These are phyloP conservation scores for Diplodus sargus DNA, from an alignment of 2,797 vertebrate species.

Conservation along the genomic window DNA sequence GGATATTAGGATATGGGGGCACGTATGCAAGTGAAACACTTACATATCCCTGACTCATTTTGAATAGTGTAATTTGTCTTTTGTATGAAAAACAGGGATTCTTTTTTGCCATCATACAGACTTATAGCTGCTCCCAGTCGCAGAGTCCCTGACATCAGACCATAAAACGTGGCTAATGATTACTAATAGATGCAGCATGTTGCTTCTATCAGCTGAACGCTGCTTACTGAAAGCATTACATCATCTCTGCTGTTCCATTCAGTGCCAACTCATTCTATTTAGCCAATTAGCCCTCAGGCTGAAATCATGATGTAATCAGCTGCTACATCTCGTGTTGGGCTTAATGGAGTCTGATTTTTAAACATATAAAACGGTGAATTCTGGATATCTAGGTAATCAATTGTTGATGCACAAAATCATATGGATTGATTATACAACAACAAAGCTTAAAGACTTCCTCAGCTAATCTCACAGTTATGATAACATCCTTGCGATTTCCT, in stretches of 20 bases:
- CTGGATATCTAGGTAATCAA: background rate
- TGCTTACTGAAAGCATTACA: conserved; percentile 6
- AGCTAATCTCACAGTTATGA: background rate
- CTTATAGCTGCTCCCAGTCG: background rate
- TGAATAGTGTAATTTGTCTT: too few relatives aligned
- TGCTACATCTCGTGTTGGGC: background rate
- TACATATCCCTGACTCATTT: too few relatives aligned
- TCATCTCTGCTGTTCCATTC: background rate
- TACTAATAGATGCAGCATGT: background rate
- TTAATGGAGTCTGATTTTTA: background rate
- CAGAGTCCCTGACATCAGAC: background rate
- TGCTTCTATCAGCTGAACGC: background rate
- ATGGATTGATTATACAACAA: background rate
- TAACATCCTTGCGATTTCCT: background rate
- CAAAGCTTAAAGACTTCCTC: background rate
- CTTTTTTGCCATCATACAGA: too few relatives aligned
- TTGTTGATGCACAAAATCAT: too few relatives aligned
- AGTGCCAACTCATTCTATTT: background rate
- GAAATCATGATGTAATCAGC: background rate
- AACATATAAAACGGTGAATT: background rate
- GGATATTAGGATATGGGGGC: too few relatives aligned
- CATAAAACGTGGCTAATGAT: background rate
- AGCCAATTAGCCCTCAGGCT: background rate
- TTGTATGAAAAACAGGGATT: too few relatives aligned
- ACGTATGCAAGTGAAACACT: too few relatives aligned